These are phyloP conservation scores for Rhagium mordax DNA, from an alignment of 2,888 invertebrate species.

Conservation along the genomic window DNA sequence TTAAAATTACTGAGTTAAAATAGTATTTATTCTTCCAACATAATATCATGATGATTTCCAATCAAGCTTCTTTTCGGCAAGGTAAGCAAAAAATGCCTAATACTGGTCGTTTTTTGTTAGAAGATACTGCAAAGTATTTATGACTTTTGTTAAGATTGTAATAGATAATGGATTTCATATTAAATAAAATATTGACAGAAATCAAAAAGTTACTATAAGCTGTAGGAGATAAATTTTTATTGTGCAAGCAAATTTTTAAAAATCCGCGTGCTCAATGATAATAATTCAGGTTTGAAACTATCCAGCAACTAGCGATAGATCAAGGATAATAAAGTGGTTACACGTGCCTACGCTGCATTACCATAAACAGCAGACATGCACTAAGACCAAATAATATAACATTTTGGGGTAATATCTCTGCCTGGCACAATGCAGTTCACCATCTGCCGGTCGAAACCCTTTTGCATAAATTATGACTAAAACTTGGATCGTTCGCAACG, in stretches of 20 bases:
- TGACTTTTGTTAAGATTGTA: too few relatives aligned
- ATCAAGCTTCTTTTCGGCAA: too few relatives aligned
- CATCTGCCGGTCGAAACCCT: conserved; percentile 34
- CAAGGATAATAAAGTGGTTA: conserved; percentile 55
- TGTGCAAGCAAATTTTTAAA: background rate
- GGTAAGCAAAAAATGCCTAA: too few relatives aligned
- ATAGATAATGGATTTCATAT: too few relatives aligned
- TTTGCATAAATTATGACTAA: conserved; percentile 63
- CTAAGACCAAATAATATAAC: conserved; percentile 53
- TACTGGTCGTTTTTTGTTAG: too few relatives aligned
- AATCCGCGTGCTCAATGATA: background rate
- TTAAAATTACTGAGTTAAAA: too few relatives aligned
- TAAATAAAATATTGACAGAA: too few relatives aligned
- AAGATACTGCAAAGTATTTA: too few relatives aligned
- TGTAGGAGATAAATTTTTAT: too few relatives aligned
- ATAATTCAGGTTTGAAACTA: conserved; percentile 34
- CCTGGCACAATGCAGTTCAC: conserved; percentile 52
- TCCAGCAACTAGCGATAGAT: conserved; percentile 51
- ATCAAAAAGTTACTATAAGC: too few relatives aligned
- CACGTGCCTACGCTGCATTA: conserved; percentile 56
- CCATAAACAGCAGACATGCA: conserved; percentile 60
- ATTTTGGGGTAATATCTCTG: conserved; percentile 60
- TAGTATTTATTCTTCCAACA: too few relatives aligned
- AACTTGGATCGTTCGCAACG: conserved; percentile 55
- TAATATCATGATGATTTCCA: too few relatives aligned